Evolutionary conservation across 1,140 invertebrate species (phyloP), one percentile per base, ranked within the genome.

Genomic region (Parapsyche elsis): DNA sequence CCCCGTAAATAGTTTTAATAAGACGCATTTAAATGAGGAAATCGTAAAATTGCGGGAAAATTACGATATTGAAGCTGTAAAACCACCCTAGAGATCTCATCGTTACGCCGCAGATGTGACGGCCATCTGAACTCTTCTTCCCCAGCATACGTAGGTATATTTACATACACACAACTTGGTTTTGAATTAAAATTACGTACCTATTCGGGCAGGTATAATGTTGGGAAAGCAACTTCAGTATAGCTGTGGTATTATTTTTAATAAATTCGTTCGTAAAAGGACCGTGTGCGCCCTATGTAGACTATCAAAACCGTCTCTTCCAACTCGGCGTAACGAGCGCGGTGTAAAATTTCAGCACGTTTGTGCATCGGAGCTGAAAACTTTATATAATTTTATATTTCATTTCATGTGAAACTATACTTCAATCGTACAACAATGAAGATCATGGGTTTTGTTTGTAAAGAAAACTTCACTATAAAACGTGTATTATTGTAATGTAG

Each of bases 161-260:
- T 5, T 10, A 2, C 49, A 16, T 12, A 53, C 49, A 53, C 16
- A 2, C 49, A 53, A 76, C 79, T 82, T 75, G 74, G 67, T 80
- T 80, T 71, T 73, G 78, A 81, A 73, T 81, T 81, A 77, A 74
- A 81, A 81, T 79, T 71, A 78, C 81, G 79, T 79, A 82, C 79
- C 80, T 71, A 64, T 76, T 74, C 79, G 21, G 77, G 78, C 30
- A 57, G 81, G 77, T 77, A 80, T 80, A 79, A 73, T 80, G 78
- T 78, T 77, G 78, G 64, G 38, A 79, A 82, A 82, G 75, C 79
- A 78, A 80, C 73, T 71, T 73, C 7, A 7, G 30, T 38, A 38
- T 38, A 78, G 76, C 73, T 71, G 57, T 38, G 30, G 30, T 38
- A 38, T 38, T 38, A 38, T 38, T 38, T 38, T 38, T 38, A 38